Base-by-base conservation (phyloP, 2,797 vertebrate species). In the Danionella dracula region DNA sequence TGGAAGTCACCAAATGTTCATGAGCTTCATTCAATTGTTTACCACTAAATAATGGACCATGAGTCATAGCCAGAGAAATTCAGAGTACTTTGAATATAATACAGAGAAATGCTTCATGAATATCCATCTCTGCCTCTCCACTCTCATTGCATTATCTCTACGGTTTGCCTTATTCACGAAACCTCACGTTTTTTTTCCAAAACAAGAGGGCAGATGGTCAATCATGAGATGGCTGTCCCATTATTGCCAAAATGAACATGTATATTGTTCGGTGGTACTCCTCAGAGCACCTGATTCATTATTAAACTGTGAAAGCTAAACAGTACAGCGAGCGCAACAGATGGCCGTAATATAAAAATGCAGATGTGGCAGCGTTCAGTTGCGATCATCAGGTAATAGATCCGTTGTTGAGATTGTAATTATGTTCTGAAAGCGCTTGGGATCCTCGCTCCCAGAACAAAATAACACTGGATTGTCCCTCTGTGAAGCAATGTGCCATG, bases 121-220 rank as follows among this genome's bases (percentile, higher is more conserved):
- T 12, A 32, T 53, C 51, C 35, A 37, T 63, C 13, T 62, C 40
- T 60, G 48, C 53, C 55, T 66, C 42, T 62, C 38, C 38, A 16
- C 27, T 46, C 50, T 45, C 40, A 55, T 68, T 57, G 29, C 53
- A 66, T 31, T 16, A 60, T 45, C 55, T 37, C 58, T 54, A 68
- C 54, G 48, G 54, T 34, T 56, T 61, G 58, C 50, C 42, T 71
- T 75, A 70, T 75, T 75, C 76, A 78, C 61, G 23, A 62, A 44
- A 68, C 23, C 38, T 58, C 32, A 53, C 68, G 23, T 72, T 74
- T 56, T 67, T 66, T 63, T 76, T 71, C 65, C 70, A 69, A 76
- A 78, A 78, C 71, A 71, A 69, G 37, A 35, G 58, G 73, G 65
- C 76, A 78, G 76, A 69, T 73, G 73, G 68, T 71, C 70, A 59